Base-by-base conservation (phyloP, 1,140 invertebrate species). In the Caenorhabditis latens region DNA sequence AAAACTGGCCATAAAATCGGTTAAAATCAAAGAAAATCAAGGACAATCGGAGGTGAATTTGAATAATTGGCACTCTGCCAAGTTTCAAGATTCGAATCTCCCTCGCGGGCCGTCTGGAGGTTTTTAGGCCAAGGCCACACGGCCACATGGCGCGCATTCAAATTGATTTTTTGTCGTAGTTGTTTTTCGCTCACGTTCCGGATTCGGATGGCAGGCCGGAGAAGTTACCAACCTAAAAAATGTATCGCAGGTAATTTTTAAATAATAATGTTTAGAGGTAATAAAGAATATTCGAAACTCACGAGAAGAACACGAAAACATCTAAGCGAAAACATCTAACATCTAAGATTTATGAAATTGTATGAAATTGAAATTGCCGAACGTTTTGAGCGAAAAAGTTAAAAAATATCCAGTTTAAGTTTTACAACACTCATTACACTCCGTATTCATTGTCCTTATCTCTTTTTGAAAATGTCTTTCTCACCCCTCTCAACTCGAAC, bases 1-100 rank as follows among this genome's bases (percentile, higher is more conserved):
- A 40, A 32, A 32, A 11, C 19, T 32, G 1, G 4, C 11, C 24
- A 24, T 32, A 1, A 63, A 63, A 32, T 21, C 11, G n/a, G 21
- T 11, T 2, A 58, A 63, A 32, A 9, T 13, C 11, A 13, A 24
- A 9, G 9, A 32, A 63, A 32, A 79, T 79, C 43, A 79, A 79
- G 21, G 43, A 79, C 19, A 79, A 79, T 19, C 7, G 65, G 40
- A 5, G 13, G n/a, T 11, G 24, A 50, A 19, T 11, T 48, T 19
- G 40, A 79, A 53, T 48, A 79, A 79, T 50, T 50, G 71, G 43
- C 40, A 43, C 14, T 46, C 13, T 71, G 65, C 40, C 65, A 71
- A 71, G n/a, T 71, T 71, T 71, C 13, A 53, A 14, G n/a, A 50
- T 79, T 79, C 46, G 46, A 79, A 79, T 79, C n/a, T 79, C 71